Evolutionary conservation across 2,888 invertebrate species (phyloP).

Genomic region (Plebejus melissa): DNA sequence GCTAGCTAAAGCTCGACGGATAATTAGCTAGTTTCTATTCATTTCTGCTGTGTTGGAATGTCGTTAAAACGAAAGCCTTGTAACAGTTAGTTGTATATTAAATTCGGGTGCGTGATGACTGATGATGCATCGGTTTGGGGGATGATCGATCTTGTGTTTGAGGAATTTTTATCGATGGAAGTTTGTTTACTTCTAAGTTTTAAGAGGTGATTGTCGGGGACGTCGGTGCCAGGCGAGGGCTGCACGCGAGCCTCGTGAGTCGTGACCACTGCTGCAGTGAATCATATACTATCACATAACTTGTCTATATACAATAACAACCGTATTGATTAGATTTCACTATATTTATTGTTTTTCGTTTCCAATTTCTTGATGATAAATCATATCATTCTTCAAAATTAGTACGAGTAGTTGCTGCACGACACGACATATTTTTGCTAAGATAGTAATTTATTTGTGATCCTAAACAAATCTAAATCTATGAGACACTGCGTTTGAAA

Average conservation of each 20-base stretch:
- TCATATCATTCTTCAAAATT: not conserved
- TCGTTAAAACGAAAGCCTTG: conserved; percentile 58
- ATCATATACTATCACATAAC: conserved; percentile 43
- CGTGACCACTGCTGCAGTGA: conserved; percentile 57
- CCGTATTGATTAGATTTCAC: conserved; percentile 44
- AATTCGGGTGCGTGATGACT: conserved; percentile 41
- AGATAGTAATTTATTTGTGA: not conserved
- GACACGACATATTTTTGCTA: not conserved
- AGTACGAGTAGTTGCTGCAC: not conserved
- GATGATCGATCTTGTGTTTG: conserved; percentile 36
- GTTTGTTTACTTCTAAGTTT: conserved; percentile 65
- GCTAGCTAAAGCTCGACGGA: conserved; percentile 69
- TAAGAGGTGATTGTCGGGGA: conserved; percentile 64
- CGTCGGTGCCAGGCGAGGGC: conserved; percentile 77
- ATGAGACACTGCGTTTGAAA: not conserved
- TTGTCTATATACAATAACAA: conserved; percentile 22
- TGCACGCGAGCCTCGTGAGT: conserved; percentile 64
- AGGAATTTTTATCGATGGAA: conserved; percentile 36
- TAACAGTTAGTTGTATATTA: conserved; percentile 46
- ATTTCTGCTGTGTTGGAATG: conserved; percentile 54
- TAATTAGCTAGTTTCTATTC: conserved; percentile 79
- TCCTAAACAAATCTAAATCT: not conserved
- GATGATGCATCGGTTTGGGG: conserved; percentile 41
- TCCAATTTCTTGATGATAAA: not conserved
- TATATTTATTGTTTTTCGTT: conserved; percentile 27